These are phyloP conservation scores for Limnothrissa miodon DNA, from an alignment of 2,113 vertebrate species.

Conservation along the genomic window DNA sequence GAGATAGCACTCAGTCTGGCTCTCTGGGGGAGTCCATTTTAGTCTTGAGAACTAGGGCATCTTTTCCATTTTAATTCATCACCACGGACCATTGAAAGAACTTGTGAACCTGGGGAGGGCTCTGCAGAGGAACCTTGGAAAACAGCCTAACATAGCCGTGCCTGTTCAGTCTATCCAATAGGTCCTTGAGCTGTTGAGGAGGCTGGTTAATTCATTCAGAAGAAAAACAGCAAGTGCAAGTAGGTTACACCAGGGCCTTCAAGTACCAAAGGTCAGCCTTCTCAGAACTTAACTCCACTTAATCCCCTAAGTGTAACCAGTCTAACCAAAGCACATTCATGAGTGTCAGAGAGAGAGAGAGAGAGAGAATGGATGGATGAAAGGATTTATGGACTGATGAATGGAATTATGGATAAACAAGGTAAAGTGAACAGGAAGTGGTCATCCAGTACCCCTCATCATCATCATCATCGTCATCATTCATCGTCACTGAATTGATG, in stretches of 20 bases:
- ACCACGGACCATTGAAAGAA: not conserved
- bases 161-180: not conserved
- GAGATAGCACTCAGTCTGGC: not conserved
- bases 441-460: not conserved
- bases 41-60: not conserved
- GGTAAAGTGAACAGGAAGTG: not conserved
- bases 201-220: not conserved
- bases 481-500: not conserved
- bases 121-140: not conserved
- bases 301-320: not conserved
- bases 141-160: not conserved
- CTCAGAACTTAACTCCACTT: not conserved
- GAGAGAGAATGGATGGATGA: not conserved
- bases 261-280: not conserved
- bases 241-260: not conserved
- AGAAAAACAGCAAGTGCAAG: not conserved
- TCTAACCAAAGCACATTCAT: not conserved
- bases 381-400: not conserved
- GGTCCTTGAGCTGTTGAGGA: not conserved
- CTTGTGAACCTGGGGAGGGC: not conserved
- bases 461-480: too few relatives aligned
- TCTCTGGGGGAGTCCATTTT: not conserved
- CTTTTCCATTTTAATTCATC: not conserved
- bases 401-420: not conserved
- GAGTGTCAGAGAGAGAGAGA: not conserved